phyloP scores from a whole-genome alignment of 2,797 vertebrate species.

The Cyclura pinguis region DNA sequence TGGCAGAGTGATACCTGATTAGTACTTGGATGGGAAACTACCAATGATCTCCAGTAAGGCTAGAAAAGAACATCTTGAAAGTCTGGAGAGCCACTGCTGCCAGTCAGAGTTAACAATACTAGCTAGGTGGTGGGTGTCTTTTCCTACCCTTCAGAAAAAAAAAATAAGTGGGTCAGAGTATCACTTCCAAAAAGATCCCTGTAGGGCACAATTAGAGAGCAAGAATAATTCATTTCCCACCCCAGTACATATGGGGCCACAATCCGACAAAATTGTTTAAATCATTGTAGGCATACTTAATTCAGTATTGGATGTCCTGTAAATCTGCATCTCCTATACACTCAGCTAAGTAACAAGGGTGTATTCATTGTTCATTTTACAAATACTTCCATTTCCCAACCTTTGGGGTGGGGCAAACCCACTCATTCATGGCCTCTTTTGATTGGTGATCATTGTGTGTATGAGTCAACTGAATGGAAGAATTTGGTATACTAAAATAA shows the following conservation, averaged over 20 bases:
- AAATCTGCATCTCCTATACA: background rate
- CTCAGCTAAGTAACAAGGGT: background rate
- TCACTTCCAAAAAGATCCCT: background rate
- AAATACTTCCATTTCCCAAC: too few species aligned
- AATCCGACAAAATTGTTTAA: background rate
- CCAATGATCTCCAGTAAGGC: too few species aligned
- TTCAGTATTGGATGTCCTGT: background rate
- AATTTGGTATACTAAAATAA: background rate
- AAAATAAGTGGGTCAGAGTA: background rate
- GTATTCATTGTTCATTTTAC: background rate
- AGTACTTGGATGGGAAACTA: too few species aligned
- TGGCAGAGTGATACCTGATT: too few species aligned
- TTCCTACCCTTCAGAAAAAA: too few species aligned
- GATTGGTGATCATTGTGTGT: background rate
- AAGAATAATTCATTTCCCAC: background rate
- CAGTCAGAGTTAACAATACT: too few species aligned
- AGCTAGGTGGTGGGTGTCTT: too few species aligned
- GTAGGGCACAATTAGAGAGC: background rate
- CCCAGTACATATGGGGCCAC: background rate
- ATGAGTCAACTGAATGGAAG: background rate
- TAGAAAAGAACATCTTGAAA: too few species aligned
- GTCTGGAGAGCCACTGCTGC: too few species aligned
- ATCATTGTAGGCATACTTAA: background rate
- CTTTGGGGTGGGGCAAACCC: background rate
- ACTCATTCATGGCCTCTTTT: conserved; percentile 8